phyloP scores from a whole-genome alignment of 2,113 vertebrate genomes.

The Calyptommatus sinebrachiatus region DNA sequence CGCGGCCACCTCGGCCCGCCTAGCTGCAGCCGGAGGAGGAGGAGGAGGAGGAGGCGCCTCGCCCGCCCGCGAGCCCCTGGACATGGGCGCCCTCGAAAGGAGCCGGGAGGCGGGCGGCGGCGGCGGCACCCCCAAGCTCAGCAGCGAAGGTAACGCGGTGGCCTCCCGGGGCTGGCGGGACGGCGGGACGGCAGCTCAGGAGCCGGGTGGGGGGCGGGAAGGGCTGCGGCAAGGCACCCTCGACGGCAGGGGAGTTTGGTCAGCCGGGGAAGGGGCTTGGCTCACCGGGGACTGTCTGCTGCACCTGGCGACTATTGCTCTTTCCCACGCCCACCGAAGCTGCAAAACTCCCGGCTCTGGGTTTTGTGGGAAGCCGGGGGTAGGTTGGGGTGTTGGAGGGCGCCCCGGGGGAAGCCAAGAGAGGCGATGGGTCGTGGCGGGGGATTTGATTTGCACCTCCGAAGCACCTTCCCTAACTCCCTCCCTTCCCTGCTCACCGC shows the following conservation, averaged over 20 bases:
- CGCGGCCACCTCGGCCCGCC: slow-evolving; percentile 16
- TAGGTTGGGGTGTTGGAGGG: too few relatives aligned
- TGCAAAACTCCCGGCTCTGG: too few relatives aligned
- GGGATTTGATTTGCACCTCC: not conserved
- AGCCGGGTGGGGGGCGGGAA: slow-evolving; percentile 18
- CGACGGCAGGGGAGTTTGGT: too few relatives aligned
- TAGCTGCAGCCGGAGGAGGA: slow-evolving; percentile 66
- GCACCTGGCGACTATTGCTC: too few relatives aligned
- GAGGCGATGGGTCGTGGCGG: not conserved
- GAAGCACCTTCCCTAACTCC: not conserved
- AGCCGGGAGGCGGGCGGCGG: slow-evolving; percentile 75
- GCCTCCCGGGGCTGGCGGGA: not conserved
- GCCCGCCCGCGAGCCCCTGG: slow-evolving; percentile 82
- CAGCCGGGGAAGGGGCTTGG: not conserved
- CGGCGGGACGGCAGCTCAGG: too few relatives aligned
- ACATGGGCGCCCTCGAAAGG: slow-evolving; percentile 87
- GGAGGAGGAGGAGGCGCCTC: slow-evolving; percentile 66
- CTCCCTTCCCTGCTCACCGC: too few relatives aligned
- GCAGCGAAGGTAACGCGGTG: slow-evolving; percentile 84
- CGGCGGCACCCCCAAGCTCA: slow-evolving; percentile 84
- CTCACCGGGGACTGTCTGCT: too few relatives aligned
- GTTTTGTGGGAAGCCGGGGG: not conserved
- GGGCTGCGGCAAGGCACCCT: not conserved
- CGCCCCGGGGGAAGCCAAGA: too few relatives aligned
- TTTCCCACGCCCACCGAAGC: too few relatives aligned